phyloP scores from a whole-genome alignment of 2,797 vertebrate genomes.

The Cirrhinus molitorella region DNA sequence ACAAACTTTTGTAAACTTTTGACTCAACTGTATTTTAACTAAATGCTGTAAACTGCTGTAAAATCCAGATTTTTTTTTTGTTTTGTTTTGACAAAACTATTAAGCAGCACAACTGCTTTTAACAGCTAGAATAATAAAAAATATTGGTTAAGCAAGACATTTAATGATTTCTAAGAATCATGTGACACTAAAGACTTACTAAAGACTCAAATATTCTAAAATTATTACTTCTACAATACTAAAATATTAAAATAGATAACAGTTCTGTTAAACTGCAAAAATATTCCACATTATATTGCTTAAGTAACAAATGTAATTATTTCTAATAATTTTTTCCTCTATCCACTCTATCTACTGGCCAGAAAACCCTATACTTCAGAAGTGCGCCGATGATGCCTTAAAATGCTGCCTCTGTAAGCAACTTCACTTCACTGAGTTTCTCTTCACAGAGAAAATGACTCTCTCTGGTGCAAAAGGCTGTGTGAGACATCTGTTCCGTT shows the following conservation, averaged over 20 bases:
- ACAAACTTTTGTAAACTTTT: no score
- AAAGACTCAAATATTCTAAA: no score
- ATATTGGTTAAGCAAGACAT: neutral
- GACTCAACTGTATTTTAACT: neutral
- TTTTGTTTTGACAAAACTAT: neutral
- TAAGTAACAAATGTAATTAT: no score
- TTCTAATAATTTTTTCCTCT: no score
- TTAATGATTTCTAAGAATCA: no score
- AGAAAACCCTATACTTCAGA: neutral
- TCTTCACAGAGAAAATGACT: slow-evolving; percentile 11
- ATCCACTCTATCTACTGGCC: no score
- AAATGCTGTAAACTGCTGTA: neutral
- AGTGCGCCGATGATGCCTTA: neutral
- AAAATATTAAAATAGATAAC: neutral
- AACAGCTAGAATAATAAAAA: neutral
- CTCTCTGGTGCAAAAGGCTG: slow-evolving; percentile 16
- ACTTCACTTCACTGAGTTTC: neutral
- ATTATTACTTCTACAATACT: no score
- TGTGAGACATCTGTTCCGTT: slow-evolving; percentile 34
- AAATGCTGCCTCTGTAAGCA: neutral
- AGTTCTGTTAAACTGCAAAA: neutral
- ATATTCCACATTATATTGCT: neutral
- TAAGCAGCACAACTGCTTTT: neutral
- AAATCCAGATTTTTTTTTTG: no score
- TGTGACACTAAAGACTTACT: neutral